Evolutionary conservation across 2,888 invertebrate genomes (phyloP), one percentile per base, ranked within the genome.

Genomic region (Actias luna): DNA sequence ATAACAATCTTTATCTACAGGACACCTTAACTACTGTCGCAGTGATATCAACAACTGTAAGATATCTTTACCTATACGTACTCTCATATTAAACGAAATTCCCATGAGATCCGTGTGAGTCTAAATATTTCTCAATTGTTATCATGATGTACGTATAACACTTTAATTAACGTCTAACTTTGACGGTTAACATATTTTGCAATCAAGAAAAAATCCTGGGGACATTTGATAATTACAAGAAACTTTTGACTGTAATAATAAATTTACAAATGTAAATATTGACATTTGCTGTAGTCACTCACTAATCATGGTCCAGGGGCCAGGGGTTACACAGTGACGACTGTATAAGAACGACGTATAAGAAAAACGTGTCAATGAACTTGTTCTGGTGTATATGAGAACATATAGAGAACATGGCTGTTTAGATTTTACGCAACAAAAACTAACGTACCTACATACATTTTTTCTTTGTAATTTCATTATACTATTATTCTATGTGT

Each of bases 351-450:
- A 76, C 68, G 73, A 67, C 65, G 75, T 70, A 74, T 75, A 79
- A 78, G 72, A 73, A 81, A 82, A 80, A 75, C 79, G 85, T 86
- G 89, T 89, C 88, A 89, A 87, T 89, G 89, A 90, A 89, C 89
- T 88, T 85, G 76, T 72, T 76, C 77, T 83, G 82, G 82, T 79
- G 80, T 84, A 77, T 77, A 77, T 78, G 75, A 66, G 68, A 68
- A 72, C 78, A 74, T 75, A n/a, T n/a, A n/a, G 81, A 82, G 76
- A 79, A 77, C 78, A 77, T 77, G 22, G 77, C 74, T 74, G 75
- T 79, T 79, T 76, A 77, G 73, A 76, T 76, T 83, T 75, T 78
- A 81, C 81, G 79, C 78, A 82, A 80, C 75, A 73, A 78, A 78
- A 73, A 78, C 68, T 66, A 67, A 64, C 67, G 55, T 50, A 31